phyloP scores from a whole-genome alignment of 2,888 invertebrate species.

The Deilephila elpenor region DNA sequence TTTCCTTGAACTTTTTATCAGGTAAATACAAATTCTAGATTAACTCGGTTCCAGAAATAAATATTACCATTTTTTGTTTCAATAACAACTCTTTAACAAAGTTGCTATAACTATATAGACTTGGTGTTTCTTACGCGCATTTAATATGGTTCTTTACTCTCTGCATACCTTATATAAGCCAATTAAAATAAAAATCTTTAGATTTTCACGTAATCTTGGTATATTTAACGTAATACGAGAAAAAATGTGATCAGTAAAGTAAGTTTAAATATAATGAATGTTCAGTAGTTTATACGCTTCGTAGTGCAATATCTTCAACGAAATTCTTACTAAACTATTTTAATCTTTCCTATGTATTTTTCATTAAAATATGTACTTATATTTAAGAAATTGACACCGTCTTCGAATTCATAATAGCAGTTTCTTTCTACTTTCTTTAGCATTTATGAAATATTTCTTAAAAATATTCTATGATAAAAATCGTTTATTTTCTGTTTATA shows the following conservation, averaged over 20 bases:
- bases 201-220: neutral
- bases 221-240: neutral
- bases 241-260: slow-evolving; percentile 20
- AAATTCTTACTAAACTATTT: slow-evolving; percentile 15
- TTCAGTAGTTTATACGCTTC: slow-evolving; percentile 18
- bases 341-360: neutral
- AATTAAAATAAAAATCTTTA: neutral
- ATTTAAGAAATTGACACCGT: neutral
- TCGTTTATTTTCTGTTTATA: too few relatives aligned
- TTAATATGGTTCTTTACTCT: neutral
- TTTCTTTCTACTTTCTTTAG: neutral
- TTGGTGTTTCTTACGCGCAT: neutral
- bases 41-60: too few relatives aligned
- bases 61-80: too few relatives aligned
- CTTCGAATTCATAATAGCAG: neutral
- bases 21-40: too few relatives aligned
- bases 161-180: neutral
- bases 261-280: slow-evolving; percentile 14
- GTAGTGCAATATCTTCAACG: slow-evolving; percentile 10
- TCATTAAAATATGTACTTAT: neutral
- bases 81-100: too few relatives aligned
- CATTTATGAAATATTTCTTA: too few relatives aligned
- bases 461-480: too few relatives aligned
- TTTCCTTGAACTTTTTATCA: too few relatives aligned
- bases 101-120: too few relatives aligned